Conservation (phyloP, 2,888 invertebrate species). For the Bimastos eiseni region DNA sequence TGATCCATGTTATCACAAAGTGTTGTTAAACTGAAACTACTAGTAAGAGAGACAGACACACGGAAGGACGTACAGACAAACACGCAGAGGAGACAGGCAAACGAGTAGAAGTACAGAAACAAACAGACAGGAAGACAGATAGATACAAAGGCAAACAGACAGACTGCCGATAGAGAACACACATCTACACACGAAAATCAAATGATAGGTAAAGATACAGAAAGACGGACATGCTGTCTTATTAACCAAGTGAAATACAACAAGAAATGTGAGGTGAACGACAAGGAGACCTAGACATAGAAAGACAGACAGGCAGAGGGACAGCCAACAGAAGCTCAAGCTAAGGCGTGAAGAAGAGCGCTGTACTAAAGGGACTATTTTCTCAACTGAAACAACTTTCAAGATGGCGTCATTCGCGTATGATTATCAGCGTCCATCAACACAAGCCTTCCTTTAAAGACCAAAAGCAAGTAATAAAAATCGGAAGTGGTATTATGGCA, state of each 20-base stretch:
- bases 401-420: background rate
- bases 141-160: background rate
- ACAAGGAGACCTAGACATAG: too few relatives aligned
- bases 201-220: background rate
- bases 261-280: too few relatives aligned
- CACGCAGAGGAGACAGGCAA: background rate
- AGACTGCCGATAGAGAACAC: too few relatives aligned
- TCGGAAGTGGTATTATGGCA: background rate
- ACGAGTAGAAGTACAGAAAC: background rate
- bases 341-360: background rate
- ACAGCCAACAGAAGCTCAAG: background rate
- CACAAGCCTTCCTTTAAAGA: background rate
- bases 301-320: background rate
- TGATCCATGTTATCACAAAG: too few relatives aligned
- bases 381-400: background rate
- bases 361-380: background rate
- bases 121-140: background rate
- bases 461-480: background rate
- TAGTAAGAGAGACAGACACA: background rate
- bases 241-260: background rate
- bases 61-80: background rate
- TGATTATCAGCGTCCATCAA: background rate
- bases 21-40: background rate
- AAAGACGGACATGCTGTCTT: background rate
- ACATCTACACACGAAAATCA: too few relatives aligned